Conservation (phyloP, 2,113 vertebrate species). For the Osmerus mordax region DNA sequence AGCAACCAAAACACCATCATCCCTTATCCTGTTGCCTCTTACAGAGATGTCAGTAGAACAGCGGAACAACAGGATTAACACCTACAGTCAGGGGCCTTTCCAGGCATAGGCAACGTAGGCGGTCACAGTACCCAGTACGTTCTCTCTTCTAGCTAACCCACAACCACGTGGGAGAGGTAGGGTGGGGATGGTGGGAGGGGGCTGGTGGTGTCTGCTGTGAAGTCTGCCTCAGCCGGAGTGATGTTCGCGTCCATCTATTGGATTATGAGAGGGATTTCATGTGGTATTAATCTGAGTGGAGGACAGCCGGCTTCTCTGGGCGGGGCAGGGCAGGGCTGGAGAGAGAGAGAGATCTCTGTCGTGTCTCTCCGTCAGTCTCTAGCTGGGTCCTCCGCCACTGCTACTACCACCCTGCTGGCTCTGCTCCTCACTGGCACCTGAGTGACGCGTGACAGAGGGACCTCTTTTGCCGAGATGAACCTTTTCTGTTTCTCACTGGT, state of each 20-base stretch:
- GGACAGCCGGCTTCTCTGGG: constrained; percentile 67
- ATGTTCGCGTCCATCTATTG: constrained; percentile 83
- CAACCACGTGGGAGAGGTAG: too few relatives aligned
- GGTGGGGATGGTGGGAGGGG: neutral
- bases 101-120: too few relatives aligned
- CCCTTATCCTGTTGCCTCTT: too few relatives aligned
- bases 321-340: constrained; percentile 59
- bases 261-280: constrained; percentile 93
- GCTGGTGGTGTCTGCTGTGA: constrained; percentile 46
- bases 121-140: too few relatives aligned
- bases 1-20: too few relatives aligned
- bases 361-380: constrained; percentile 23
- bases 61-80: too few relatives aligned
- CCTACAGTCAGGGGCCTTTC: too few relatives aligned
- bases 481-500: constrained; percentile 97
- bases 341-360: constrained; percentile 58
- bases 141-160: too few relatives aligned
- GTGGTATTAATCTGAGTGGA: constrained; percentile 84
- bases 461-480: constrained; percentile 79
- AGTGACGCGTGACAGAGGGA: constrained; percentile 5
- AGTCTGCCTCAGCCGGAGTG: constrained; percentile 75
- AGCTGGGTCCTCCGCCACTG: constrained; percentile 37
- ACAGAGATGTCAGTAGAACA: too few relatives aligned
- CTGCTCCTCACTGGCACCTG: constrained; percentile 20
- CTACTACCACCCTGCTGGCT: constrained; percentile 44